phyloP scores from a whole-genome alignment of 2,113 vertebrate species.

The Mola mola region DNA sequence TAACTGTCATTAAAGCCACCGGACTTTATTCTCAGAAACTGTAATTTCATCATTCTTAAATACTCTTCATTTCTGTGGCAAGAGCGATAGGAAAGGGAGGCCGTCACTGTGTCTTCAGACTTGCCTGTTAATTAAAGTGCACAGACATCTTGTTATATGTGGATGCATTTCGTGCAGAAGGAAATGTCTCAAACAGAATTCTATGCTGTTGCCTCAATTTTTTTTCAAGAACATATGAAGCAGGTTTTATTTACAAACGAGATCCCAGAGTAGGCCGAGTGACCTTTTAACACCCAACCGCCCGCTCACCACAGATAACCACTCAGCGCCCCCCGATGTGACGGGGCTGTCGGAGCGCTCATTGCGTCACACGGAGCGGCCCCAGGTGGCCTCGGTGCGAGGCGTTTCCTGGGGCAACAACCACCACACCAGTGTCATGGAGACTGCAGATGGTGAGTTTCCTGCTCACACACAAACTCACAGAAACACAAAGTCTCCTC shows the following conservation, averaged over 20 bases:
- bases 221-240: not conserved
- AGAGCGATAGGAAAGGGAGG: not conserved
- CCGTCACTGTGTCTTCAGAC: slow-evolving; percentile 6
- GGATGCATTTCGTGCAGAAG: not conserved
- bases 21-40: not conserved
- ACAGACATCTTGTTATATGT: slow-evolving; percentile 1
- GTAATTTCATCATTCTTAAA: not conserved
- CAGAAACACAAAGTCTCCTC: slow-evolving; percentile 12
- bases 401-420: slow-evolving; percentile 84
- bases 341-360: slow-evolving; percentile 88
- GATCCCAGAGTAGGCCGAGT: slow-evolving; percentile 35
- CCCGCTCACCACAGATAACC: slow-evolving; percentile 86
- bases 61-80: not conserved
- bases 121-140: not conserved
- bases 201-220: not conserved
- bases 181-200: not conserved
- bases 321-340: slow-evolving; percentile 92
- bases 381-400: slow-evolving; percentile 87
- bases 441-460: slow-evolving; percentile 94
- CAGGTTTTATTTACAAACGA: slow-evolving; percentile 15
- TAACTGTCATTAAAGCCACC: not conserved
- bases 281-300: slow-evolving; percentile 66
- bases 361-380: slow-evolving; percentile 79
- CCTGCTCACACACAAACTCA: slow-evolving; percentile 6
- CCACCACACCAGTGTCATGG: slow-evolving; percentile 84